Percentiles rank a stretch among this genome's conserved stretches.
These are phyloP conservation scores for Antheraea pernyi DNA, from an alignment of 1,140 invertebrate species.

Conservation along the genomic window DNA sequence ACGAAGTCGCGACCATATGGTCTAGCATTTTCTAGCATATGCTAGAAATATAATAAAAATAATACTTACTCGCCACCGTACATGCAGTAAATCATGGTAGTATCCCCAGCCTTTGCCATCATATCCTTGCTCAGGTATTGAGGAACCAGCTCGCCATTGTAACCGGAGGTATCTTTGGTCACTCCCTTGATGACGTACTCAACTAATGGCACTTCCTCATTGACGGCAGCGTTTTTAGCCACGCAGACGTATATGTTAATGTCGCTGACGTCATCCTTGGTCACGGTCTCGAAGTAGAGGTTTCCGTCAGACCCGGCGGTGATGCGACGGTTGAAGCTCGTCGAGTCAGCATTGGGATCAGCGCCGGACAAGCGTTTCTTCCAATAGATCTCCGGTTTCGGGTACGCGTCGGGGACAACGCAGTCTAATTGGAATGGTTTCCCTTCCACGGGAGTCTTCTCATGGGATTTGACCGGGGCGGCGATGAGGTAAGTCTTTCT, in stretches of 20 bases:
- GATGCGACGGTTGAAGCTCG: constrained; percentile 31
- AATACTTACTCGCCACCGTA: constrained; percentile 63
- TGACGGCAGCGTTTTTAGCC: constrained; percentile 39
- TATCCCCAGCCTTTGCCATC: constrained; percentile 43
- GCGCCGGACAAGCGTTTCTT: constrained; percentile 23
- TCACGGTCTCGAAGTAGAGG: constrained; percentile 50
- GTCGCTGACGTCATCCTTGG: constrained; percentile 39
- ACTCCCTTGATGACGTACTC: constrained; percentile 48
- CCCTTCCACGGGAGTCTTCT: constrained; percentile 45
- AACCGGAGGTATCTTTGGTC: constrained; percentile 20
- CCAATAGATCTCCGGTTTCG: constrained; percentile 56
- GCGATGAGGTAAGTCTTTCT: constrained; percentile 37
- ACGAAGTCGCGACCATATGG: too few relatives aligned
- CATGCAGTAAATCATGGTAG: constrained; percentile 55
- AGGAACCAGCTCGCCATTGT: constrained; percentile 37
- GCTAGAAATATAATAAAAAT: too few relatives aligned
- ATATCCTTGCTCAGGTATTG: constrained; percentile 52
- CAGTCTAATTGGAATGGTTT: constrained; percentile 52
- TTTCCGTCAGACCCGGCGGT: constrained; percentile 45
- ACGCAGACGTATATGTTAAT: constrained; percentile 56
- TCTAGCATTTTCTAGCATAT: too few relatives aligned
- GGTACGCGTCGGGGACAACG: constrained; percentile 42
- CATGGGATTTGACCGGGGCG: constrained; percentile 26
- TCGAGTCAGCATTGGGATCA: constrained; percentile 25
- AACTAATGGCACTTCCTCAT: constrained; percentile 40